Conservation (phyloP, 2,888 invertebrate species). For the Polietes domitor region DNA sequence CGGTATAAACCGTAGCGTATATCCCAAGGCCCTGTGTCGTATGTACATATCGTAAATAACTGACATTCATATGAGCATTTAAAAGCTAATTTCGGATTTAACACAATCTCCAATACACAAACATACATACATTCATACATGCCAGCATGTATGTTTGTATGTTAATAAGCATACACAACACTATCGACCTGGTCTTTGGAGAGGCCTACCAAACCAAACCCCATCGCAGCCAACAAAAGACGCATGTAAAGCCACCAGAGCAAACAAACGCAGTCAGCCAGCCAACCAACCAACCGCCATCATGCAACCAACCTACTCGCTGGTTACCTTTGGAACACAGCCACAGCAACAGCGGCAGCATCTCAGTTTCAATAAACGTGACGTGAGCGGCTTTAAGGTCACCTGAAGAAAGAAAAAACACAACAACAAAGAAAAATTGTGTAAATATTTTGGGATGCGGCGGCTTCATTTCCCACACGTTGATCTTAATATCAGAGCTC, state of each 20-base stretch:
- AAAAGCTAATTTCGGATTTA: slow-evolving; percentile 45
- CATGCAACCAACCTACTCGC: slow-evolving; percentile 21
- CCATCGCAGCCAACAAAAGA: background rate
- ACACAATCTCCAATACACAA: background rate
- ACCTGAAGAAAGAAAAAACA: background rate
- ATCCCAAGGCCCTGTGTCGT: slow-evolving; percentile 4
- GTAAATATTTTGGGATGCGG: slow-evolving; percentile 49
- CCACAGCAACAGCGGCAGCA: too few species aligned
- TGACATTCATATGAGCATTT: slow-evolving; percentile 46
- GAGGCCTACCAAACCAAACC: slow-evolving; percentile 39
- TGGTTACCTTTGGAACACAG: background rate
- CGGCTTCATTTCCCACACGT: background rate
- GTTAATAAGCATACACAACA: background rate
- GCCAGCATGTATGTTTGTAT: background rate
- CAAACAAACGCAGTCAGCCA: slow-evolving; percentile 10
- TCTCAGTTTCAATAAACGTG: background rate
- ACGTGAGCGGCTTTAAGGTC: slow-evolving; percentile 61
- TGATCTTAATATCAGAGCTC: background rate
- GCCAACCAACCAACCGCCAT: background rate
- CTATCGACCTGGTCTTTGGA: background rate
- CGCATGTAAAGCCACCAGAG: background rate
- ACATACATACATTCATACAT: background rate
- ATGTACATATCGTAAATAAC: slow-evolving; percentile 8
- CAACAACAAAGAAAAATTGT: slow-evolving; percentile 7
- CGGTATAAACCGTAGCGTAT: background rate